phyloP scores from a whole-genome alignment of 2,888 invertebrate genomes.

The Zygogramma bicolorata region DNA sequence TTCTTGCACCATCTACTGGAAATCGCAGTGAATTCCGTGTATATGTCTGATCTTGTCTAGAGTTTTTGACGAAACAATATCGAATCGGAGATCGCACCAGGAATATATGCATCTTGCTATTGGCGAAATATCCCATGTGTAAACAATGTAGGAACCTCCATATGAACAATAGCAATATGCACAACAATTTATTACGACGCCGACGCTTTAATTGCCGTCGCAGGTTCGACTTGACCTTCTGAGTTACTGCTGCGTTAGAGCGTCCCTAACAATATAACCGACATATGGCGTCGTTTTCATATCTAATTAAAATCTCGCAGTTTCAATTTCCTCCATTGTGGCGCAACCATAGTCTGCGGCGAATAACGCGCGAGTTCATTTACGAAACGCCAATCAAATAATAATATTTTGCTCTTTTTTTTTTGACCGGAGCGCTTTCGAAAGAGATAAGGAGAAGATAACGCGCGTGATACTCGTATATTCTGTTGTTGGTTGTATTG shows the following conservation, averaged over 20 bases:
- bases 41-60: too few relatives aligned
- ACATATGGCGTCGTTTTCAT: constrained; percentile 47
- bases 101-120: too few relatives aligned
- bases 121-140: too few relatives aligned
- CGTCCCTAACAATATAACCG: constrained; percentile 47
- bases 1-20: too few relatives aligned
- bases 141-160: too few relatives aligned
- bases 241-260: constrained; percentile 52
- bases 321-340: constrained; percentile 56
- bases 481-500: neutral
- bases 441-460: neutral
- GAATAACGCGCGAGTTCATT: neutral
- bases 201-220: constrained; percentile 47
- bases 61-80: too few relatives aligned
- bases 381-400: neutral
- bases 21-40: too few relatives aligned
- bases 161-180: too few relatives aligned
- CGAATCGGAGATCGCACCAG: too few relatives aligned
- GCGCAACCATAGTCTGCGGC: neutral
- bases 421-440: neutral
- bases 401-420: neutral
- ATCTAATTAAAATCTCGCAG: constrained; percentile 59
- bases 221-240: constrained; percentile 47
- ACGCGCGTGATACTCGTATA: neutral
- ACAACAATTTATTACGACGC: neutral